Base-by-base conservation (phyloP, 2,113 vertebrate species). In the Labeo rohita region DNA sequence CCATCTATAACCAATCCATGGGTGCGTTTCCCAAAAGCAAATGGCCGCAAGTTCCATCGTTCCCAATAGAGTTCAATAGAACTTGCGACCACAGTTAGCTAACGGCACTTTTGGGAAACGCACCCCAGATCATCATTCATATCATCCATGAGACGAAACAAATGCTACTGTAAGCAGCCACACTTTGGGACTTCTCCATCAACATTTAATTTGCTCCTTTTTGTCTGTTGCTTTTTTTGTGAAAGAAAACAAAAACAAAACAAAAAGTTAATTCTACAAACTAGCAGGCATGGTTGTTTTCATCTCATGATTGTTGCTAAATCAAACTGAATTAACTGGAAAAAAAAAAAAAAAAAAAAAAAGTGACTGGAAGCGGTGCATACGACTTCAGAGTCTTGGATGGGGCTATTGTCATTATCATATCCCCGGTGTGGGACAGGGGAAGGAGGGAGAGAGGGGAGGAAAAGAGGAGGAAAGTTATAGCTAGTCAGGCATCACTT, bases 131-230 rank as follows among this genome's bases (percentile, higher is more conserved):
- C 10, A 74, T 0, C 28, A 28, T 28, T 28, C 28, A 23, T 7
- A 1, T 50, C 23, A 5, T 21, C 28, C 39, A 68, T 39, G 11
- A 68, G 68, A 50, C 23, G 49, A 28, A 82, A 88, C 68, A 87
- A 87, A 87, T 16, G 43, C 52, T 80, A 91, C 85, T 87, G 87
- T 84, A 88, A 86, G 81, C 89, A 54, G 66, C 72, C 85, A 91
- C 84, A 90, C 85, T 70, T 88, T 89, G 86, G 90, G 91, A 90
- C 83, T 90, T 91, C 84, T 91, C 91, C 90, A 90, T 86, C 91
- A 85, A 94, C 91, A 93, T 94, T 95, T 95, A 93, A 95, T 94
- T 92, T 68, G 86, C 86, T 88, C 80, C 47, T 88, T 87, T 92
- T 91, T 70, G 61, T 81, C 77, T 80, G 86, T 90, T 85, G 85